These are phyloP conservation scores for Fopius arisanus DNA, from an alignment of 1,140 invertebrate species.

Conservation along the genomic window DNA sequence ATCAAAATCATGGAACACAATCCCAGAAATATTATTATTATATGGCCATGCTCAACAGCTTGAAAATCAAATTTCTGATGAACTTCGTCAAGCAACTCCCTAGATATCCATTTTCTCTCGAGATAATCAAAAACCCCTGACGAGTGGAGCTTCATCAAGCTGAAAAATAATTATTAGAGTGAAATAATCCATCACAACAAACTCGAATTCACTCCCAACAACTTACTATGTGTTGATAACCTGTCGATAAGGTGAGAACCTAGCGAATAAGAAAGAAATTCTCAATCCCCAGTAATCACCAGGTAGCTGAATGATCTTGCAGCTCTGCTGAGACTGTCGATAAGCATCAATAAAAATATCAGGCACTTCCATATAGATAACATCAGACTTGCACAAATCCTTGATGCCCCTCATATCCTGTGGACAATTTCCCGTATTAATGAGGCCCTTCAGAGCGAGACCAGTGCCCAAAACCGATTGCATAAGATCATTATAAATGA, in stretches of 20 bases:
- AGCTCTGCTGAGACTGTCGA: slow-evolving; percentile 32
- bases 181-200: no score
- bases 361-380: slow-evolving; percentile 42
- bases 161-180: slow-evolving; percentile 26
- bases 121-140: slow-evolving; percentile 45
- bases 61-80: slow-evolving; percentile 33
- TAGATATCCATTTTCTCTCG: slow-evolving; percentile 43
- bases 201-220: not conserved
- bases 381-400: slow-evolving; percentile 37
- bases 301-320: slow-evolving; percentile 39
- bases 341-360: slow-evolving; percentile 43
- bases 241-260: slow-evolving; percentile 33
- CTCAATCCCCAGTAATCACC: slow-evolving; percentile 21
- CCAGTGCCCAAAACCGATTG: not conserved
- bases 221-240: slow-evolving; percentile 42
- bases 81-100: slow-evolving; percentile 5
- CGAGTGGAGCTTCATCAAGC: slow-evolving; percentile 40
- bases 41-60: slow-evolving; percentile 42
- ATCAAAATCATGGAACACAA: slow-evolving; percentile 35
- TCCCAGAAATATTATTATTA: slow-evolving; percentile 31
- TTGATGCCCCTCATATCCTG: slow-evolving; percentile 34
- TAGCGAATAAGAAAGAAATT: slow-evolving; percentile 40
- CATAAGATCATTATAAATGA: slow-evolving; percentile 34
- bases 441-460: slow-evolving; percentile 25
- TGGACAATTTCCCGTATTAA: slow-evolving; percentile 43